phyloP scores from a whole-genome alignment of 2,797 vertebrate species.

The Pygocentrus nattereri region DNA sequence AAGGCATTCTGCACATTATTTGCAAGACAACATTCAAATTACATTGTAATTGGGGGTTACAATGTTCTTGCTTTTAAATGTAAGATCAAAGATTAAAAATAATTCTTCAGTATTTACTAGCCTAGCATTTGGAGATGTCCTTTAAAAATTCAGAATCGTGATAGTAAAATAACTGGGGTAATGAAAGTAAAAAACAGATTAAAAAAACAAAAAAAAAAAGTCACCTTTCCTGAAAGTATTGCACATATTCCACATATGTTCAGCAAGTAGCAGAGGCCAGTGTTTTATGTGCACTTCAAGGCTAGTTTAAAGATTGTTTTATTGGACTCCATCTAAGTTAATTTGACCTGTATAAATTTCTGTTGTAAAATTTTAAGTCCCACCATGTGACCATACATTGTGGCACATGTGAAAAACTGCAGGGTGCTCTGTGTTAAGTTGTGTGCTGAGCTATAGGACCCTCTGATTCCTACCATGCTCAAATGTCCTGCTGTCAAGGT shows the following conservation, averaged over 20 bases:
- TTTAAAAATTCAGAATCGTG: background rate
- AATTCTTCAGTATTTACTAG: background rate
- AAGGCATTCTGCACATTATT: background rate
- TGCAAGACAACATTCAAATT: background rate
- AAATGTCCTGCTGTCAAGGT: conserved; percentile 72
- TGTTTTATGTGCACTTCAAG: background rate
- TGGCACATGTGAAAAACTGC: conserved; percentile 39
- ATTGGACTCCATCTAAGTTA: background rate
- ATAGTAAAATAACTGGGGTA: background rate
- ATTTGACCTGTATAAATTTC: conserved; percentile 39
- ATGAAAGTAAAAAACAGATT: background rate
- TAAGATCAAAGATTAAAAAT: background rate
- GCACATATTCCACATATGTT: background rate
- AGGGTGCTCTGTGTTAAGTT: background rate
- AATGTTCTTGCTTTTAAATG: too few relatives aligned
- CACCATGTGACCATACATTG: conserved; percentile 14
- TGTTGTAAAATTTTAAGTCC: conserved; percentile 47
- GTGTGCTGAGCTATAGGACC: conserved; percentile 33
- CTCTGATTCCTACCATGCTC: conserved; percentile 80
- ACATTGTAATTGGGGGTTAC: background rate
- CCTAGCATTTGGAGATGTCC: background rate
- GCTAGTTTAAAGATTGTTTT: conserved; percentile 7
- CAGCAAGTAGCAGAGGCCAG: background rate
- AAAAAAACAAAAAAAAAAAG: background rate
- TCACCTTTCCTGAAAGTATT: background rate